These are phyloP conservation scores for Misgurnus anguillicaudatus DNA, from an alignment of 2,113 vertebrate species.

Conservation along the genomic window DNA sequence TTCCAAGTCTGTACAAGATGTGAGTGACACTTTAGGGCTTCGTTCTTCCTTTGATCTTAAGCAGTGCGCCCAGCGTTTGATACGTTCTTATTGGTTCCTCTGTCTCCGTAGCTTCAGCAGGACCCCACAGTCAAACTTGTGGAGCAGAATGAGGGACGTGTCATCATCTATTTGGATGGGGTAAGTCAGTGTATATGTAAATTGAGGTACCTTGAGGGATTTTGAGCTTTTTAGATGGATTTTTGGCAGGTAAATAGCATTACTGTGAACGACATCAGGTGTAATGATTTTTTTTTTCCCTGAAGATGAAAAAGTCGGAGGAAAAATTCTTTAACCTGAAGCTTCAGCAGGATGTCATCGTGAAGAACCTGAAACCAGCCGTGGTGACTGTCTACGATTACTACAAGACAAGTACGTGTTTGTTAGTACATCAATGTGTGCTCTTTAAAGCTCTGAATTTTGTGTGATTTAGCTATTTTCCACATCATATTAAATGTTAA, in stretches of 20 bases:
- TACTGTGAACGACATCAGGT: background rate
- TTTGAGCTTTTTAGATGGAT: background rate
- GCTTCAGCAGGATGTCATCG: slow-evolving; percentile 67
- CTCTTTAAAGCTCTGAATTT: background rate
- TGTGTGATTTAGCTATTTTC: background rate
- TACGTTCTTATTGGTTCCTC: background rate
- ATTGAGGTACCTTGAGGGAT: background rate
- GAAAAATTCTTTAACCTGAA: slow-evolving; percentile 58
- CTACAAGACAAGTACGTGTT: slow-evolving; percentile 81
- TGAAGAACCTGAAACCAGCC: slow-evolving; percentile 81
- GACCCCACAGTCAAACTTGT: slow-evolving; percentile 67
- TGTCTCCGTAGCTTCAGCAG: slow-evolving; percentile 57
- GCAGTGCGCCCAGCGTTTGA: background rate
- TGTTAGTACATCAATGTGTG: background rate
- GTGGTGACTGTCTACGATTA: slow-evolving; percentile 84
- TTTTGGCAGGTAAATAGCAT: background rate
- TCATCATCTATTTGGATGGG: slow-evolving; percentile 74
- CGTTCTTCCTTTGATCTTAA: slow-evolving; percentile 7
- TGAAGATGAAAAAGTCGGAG: slow-evolving; percentile 63
- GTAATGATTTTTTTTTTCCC: background rate
- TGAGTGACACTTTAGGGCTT: slow-evolving; percentile 59
- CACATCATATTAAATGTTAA: too few relatives aligned
- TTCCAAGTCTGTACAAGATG: slow-evolving; percentile 61
- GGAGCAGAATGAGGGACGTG: slow-evolving; percentile 65
- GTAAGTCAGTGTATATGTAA: slow-evolving; percentile 55